Evolutionary conservation across 1,140 invertebrate genomes (phyloP).

Genomic region (Leguminivora glycinivorella): DNA sequence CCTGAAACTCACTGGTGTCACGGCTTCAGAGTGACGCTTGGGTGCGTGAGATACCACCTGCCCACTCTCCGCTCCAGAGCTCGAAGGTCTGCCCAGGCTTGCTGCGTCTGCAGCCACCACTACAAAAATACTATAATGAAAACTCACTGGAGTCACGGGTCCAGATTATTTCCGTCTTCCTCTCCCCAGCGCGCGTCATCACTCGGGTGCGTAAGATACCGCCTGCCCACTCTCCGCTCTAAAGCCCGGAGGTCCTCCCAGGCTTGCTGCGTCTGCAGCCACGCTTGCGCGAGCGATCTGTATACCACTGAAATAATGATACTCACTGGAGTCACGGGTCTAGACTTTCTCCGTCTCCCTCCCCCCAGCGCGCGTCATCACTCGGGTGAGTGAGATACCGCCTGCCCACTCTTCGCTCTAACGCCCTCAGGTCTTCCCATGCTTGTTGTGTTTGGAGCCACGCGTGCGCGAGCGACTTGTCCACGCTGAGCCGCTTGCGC

Average conservation of each 20-base stretch:
- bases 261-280: slow-evolving; percentile 97
- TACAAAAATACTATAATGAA: too few species aligned
- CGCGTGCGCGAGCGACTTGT: slow-evolving; percentile 95
- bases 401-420: slow-evolving; percentile 91
- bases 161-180: background rate
- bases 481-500: slow-evolving; percentile 96
- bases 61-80: slow-evolving; percentile 26
- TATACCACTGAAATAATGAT: slow-evolving; percentile 73
- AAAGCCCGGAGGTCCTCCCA: slow-evolving; percentile 96
- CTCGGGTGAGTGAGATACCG: slow-evolving; percentile 98
- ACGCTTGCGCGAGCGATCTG: slow-evolving; percentile 95
- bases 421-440: slow-evolving; percentile 94
- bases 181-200: slow-evolving; percentile 95
- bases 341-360: background rate
- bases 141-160: background rate
- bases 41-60: slow-evolving; percentile 91
- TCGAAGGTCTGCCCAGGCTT: background rate
- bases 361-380: slow-evolving; percentile 95
- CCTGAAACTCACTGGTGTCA: background rate
- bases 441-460: slow-evolving; percentile 98
- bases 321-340: background rate
- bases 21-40: slow-evolving; percentile 91
- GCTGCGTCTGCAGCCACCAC: background rate
- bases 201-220: slow-evolving; percentile 97
- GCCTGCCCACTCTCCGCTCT: slow-evolving; percentile 89